These are phyloP conservation scores for Takifugu ocellatus DNA, from an alignment of 2,797 vertebrate genomes.

Conservation along the genomic window DNA sequence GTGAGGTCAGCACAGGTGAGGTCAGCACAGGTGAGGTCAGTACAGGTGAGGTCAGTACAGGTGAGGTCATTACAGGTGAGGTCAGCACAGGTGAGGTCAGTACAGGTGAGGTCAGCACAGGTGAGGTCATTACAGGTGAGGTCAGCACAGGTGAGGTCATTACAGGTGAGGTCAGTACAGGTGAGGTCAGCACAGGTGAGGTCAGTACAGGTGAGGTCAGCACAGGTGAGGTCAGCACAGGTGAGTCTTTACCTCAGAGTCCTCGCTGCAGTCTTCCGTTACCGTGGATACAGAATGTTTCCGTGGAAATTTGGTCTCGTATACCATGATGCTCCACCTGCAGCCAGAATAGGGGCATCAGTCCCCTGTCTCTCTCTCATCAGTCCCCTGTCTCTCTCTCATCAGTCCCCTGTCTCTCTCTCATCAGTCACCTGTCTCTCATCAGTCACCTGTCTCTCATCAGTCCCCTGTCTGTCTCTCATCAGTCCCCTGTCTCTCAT, in stretches of 20 bases:
- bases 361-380: too few species aligned
- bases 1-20: too few species aligned
- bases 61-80: too few species aligned
- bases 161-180: too few species aligned
- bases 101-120: not conserved
- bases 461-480: constrained; percentile 90
- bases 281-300: constrained; percentile 81
- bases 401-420: constrained; percentile 60
- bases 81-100: too few species aligned
- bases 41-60: too few species aligned
- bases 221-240: not conserved
- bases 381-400: not conserved
- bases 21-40: too few species aligned
- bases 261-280: constrained; percentile 87
- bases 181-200: too few species aligned
- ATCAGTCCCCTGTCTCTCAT: constrained; percentile 93
- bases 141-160: too few species aligned
- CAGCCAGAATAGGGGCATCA: not conserved
- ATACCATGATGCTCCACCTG: constrained; percentile 98
- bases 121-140: too few species aligned
- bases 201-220: not conserved
- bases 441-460: constrained; percentile 87
- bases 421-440: not conserved
- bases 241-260: constrained; percentile 84
- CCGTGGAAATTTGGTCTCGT: constrained; percentile 91